Evolutionary conservation across 2,113 vertebrate genomes (phyloP), one percentile per base, ranked within the genome.

Genomic region (Hippopotamus amphibius): DNA sequence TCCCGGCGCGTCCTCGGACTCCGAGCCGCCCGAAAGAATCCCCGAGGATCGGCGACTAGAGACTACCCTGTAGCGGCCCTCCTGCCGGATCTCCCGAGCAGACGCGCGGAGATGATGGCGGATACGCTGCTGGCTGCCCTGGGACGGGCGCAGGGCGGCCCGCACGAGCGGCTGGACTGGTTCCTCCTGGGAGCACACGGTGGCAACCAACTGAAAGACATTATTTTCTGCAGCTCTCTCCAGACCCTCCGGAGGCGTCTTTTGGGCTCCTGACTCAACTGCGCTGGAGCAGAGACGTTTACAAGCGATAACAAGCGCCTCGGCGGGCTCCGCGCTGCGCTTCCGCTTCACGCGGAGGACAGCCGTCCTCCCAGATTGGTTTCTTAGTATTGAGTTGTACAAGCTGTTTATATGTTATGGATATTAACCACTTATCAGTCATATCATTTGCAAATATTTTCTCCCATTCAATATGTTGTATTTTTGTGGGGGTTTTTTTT

Each of bases 141-240:
- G 65, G 5, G 99, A 98, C 1, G 99, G 99, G 2, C 98, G 98
- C 96, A 99, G 95, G 0, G 98, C 98, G 84, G 99, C 99, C 4
- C 98, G 99, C 26, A 99, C 96, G 0, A 99, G 99, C 2, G 99
- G 99, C 97, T 99, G 99, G 65, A 99, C 98, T 0, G 99, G 99
- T 41, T 99, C 99, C 21, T 99, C 98, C 99, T 99, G 99, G 14
- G 99, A 99, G 68, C 98, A 97, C 48, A 99, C 99, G 2, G 99
- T 99, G 3, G 99, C 99, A 98, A 99, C 99, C 92, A 99, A 98
- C 97, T 99, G 99, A 98, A 99, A 99, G 88, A 99, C 99, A 0
- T 98, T 98, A 84, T 93, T 99, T 90, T 99, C 98, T 19, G 98
- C 83, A 14, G 97, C 69, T 30, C 90, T 69, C 98, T 96, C 87